Percentiles rank a stretch among this genome's conserved stretches.
Evolutionary conservation across 2,888 invertebrate genomes (phyloP).

Genomic region (Drosophila peninsularis): DNA sequence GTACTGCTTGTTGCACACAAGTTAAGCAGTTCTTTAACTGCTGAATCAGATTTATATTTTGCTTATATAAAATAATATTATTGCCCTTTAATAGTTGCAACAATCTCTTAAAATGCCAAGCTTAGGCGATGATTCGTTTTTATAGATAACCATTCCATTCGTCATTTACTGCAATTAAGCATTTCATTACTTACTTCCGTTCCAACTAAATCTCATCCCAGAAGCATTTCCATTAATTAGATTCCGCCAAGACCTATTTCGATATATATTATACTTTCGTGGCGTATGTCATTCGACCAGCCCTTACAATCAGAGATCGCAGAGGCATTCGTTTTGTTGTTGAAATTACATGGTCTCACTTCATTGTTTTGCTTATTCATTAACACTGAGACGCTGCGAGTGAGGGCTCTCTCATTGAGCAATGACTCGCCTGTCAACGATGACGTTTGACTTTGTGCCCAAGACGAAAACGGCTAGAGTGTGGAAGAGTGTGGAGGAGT

Average conservation of each 20-base stretch:
- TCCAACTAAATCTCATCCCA: constrained; percentile 4
- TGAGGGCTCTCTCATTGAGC: constrained; percentile 53
- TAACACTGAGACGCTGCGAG: constrained; percentile 39
- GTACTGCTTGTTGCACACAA: constrained; percentile 13
- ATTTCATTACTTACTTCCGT: not conserved
- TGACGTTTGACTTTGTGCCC: constrained; percentile 67
- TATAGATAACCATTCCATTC: not conserved
- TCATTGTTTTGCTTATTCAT: constrained; percentile 69
- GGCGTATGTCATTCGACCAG: constrained; percentile 40
- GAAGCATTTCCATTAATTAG: constrained; percentile 45
- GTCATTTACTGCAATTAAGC: constrained; percentile 16
- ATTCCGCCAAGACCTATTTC: constrained; percentile 16
- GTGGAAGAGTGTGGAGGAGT: not conserved
- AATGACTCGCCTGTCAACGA: constrained; percentile 71
- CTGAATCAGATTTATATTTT: not conserved
- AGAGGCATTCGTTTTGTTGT: constrained; percentile 47
- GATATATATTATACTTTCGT: constrained; percentile 23
- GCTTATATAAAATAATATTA: not conserved
- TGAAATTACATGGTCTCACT: constrained; percentile 49
- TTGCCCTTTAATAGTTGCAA: not conserved
- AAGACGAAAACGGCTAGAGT: constrained; percentile 2
- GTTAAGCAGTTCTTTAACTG: not conserved
- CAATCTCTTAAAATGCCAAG: not conserved
- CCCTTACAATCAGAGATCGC: constrained; percentile 49
- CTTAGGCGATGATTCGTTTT: not conserved